Evolutionary conservation across 2,888 invertebrate species (phyloP).

Genomic region (Drosophila picticornis): DNA sequence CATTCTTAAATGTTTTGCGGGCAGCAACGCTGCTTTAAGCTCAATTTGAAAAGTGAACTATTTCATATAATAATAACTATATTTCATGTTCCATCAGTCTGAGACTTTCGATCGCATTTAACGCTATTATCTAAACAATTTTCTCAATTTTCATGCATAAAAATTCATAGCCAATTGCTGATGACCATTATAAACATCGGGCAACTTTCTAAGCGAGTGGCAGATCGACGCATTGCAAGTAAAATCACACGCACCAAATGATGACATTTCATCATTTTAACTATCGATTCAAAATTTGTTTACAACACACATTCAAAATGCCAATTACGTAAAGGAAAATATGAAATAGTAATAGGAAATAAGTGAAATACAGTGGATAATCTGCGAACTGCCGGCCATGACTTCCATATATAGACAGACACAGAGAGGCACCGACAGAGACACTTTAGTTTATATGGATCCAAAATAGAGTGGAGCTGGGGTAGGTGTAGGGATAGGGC

Average conservation of each 20-base stretch:
- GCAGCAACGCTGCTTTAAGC: neutral
- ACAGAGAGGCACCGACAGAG: slow-evolving; percentile 1
- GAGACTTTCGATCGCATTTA: slow-evolving; percentile 10
- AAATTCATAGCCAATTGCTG: slow-evolving; percentile 27
- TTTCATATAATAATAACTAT: neutral
- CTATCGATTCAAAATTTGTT: slow-evolving; percentile 65
- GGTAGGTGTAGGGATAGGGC: neutral
- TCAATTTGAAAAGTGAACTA: neutral
- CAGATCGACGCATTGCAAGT: slow-evolving; percentile 4
- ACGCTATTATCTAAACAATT: slow-evolving; percentile 2
- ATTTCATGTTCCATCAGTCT: neutral
- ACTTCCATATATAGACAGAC: slow-evolving; percentile 51
- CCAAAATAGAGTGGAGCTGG: slow-evolving; percentile 5
- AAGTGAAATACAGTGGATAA: slow-evolving; percentile 75
- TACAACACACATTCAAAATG: slow-evolving; percentile 68
- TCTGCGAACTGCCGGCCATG: slow-evolving; percentile 75
- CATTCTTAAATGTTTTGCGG: slow-evolving; percentile 9
- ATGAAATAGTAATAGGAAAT: slow-evolving; percentile 36
- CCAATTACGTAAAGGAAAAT: slow-evolving; percentile 58
- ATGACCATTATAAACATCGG: slow-evolving; percentile 44
- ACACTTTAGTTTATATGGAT: slow-evolving; percentile 5
- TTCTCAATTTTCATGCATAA: slow-evolving; percentile 16
- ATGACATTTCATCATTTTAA: slow-evolving; percentile 75
- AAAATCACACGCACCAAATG: slow-evolving; percentile 61
- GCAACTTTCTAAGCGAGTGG: slow-evolving; percentile 65